These are phyloP conservation scores for Campodea augens DNA, from an alignment of 1,140 invertebrate genomes.

Conservation along the genomic window DNA sequence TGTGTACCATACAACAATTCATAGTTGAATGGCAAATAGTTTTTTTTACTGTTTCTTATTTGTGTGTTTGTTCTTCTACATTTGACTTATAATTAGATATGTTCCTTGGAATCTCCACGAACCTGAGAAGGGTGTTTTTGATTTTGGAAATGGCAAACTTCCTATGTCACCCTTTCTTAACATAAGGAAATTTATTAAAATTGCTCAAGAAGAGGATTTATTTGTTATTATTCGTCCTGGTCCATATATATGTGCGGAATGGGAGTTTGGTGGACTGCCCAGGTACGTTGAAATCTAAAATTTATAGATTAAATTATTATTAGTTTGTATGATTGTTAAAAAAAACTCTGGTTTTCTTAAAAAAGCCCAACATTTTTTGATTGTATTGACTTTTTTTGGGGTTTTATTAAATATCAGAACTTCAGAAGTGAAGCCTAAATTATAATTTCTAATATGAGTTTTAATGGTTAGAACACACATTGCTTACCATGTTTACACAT, in stretches of 20 bases:
- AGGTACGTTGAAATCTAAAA: too few relatives aligned
- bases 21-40: too few relatives aligned
- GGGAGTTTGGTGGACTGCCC: conserved; percentile 33
- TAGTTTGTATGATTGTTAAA: neutral
- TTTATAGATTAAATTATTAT: conserved; percentile 1
- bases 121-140: conserved; percentile 23
- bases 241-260: conserved; percentile 37
- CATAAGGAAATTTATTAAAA: conserved; percentile 24
- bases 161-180: conserved; percentile 17
- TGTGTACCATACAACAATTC: too few relatives aligned
- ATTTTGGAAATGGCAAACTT: conserved; percentile 22
- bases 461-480: conserved; percentile 1
- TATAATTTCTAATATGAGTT: neutral
- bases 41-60: too few relatives aligned
- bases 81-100: too few relatives aligned
- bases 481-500: too few relatives aligned
- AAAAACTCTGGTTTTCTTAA: too few relatives aligned
- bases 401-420: neutral
- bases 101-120: conserved; percentile 35
- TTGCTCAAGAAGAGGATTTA: conserved; percentile 26
- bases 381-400: neutral
- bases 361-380: neutral
- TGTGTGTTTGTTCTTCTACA: too few relatives aligned
- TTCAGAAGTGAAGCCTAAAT: neutral
- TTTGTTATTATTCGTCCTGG: conserved; percentile 29